Evolutionary conservation across 2,113 vertebrate genomes (phyloP), one percentile per base, ranked within the genome.

Genomic region (Acrocephalus arundinaceus): DNA sequence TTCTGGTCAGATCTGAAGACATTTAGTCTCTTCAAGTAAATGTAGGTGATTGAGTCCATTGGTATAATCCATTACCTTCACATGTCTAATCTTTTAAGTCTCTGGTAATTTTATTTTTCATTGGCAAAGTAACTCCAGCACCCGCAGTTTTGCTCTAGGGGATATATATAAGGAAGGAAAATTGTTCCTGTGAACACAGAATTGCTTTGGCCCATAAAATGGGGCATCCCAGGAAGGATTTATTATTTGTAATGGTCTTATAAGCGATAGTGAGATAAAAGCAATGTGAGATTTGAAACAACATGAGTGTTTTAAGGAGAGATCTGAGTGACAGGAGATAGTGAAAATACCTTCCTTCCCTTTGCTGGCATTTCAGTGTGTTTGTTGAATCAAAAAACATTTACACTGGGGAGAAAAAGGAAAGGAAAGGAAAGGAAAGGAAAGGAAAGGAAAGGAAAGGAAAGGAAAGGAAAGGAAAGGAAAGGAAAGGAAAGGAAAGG

Each of bases 121-220:
- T 74, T 80, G 84, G 39, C 6, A 13, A 81, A 84, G 71, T 68
- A 92, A 90, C 76, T 86, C 89, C 67, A 84, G 51, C 61, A 67
- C 68, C 83, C 48, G 54, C 52, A 67, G 86, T 95, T 95, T 95
- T 95, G 76, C 91, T 81, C 48, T 78, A 86, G 89, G 91, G 83
- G 83, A 78, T 87, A 87, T 84, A 81, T 37, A 74, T 46, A 74
- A 74, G 45, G 48, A 88, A 86, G n/a, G 92, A 93, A 95, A 96
- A 95, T 94, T 90, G 91, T 72, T 85, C 76, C 49, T 90, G 52
- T 52, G 73, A 92, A 87, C 46, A 52, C 18, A 68, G 83, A 89
- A 94, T 96, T 93, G 83, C 91, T 95, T 92, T 93, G 52, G 92
- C 67, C 76, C 52, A 28, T 81, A 46, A 94, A 95, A 94, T 93